These are phyloP conservation scores for Ectemnius continuus DNA, from an alignment of 2,888 invertebrate species.

Conservation along the genomic window DNA sequence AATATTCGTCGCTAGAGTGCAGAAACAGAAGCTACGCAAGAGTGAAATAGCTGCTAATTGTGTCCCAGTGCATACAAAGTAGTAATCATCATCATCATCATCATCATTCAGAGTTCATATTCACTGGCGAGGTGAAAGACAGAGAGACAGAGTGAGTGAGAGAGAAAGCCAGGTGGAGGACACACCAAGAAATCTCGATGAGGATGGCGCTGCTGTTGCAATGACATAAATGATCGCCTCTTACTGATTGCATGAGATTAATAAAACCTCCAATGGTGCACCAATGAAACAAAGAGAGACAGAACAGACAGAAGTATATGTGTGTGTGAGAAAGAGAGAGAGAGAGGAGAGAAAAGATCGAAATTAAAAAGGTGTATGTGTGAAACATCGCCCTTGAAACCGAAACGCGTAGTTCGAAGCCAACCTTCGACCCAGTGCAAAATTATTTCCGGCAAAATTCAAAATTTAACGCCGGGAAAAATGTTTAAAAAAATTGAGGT, in stretches of 20 bases:
- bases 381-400: too few species aligned
- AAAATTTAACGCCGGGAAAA: too few species aligned
- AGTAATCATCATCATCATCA: not conserved
- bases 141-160: not conserved
- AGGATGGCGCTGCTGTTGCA: too few species aligned
- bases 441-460: too few species aligned
- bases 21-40: not conserved
- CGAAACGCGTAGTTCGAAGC: too few species aligned
- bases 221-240: too few species aligned
- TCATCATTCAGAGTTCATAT: not conserved
- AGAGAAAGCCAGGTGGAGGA: not conserved
- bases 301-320: not conserved
- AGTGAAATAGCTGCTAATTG: not conserved
- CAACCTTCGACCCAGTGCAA: too few species aligned
- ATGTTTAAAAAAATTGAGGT: too few species aligned
- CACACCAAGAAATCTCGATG: not conserved
- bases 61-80: not conserved
- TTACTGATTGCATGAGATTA: too few species aligned
- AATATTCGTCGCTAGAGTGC: not conserved
- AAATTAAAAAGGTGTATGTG: slow-evolving; percentile 1
- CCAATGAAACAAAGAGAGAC: too few species aligned
- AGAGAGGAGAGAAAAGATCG: not conserved
- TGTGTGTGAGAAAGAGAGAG: slow-evolving; percentile 4
- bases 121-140: not conserved
- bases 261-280: too few species aligned